Evolutionary conservation across 2,888 invertebrate genomes (phyloP).

Genomic region (Pollenia angustigena): DNA sequence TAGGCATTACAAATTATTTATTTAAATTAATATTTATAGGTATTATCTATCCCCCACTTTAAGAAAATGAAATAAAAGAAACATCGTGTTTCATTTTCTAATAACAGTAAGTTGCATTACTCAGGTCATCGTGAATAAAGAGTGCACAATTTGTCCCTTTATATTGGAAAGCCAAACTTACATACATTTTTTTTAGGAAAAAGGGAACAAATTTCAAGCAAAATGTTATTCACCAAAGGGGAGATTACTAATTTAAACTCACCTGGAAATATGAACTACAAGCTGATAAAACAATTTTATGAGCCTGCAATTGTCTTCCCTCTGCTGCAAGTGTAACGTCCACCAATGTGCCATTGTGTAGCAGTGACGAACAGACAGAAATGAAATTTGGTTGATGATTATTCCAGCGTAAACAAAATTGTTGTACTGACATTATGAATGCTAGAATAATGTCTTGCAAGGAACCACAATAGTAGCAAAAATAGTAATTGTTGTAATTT

Average conservation of each 20-base stretch:
- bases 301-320: conserved; percentile 93
- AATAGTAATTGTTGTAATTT: background rate
- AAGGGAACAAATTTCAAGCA: too few relatives aligned
- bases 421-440: conserved; percentile 88
- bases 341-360: conserved; percentile 93
- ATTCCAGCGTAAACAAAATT: conserved; percentile 94
- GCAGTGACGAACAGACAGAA: conserved; percentile 92
- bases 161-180: too few relatives aligned
- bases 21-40: too few relatives aligned
- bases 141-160: too few relatives aligned
- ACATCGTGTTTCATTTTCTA: too few relatives aligned
- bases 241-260: conserved; percentile 74
- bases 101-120: too few relatives aligned
- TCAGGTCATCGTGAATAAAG: too few relatives aligned
- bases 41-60: too few relatives aligned
- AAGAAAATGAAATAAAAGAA: too few relatives aligned
- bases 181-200: too few relatives aligned
- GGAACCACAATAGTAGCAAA: conserved; percentile 47
- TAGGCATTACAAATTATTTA: too few relatives aligned
- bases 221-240: too few relatives aligned
- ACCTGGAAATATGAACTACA: conserved; percentile 97
- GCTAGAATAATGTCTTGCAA: conserved; percentile 46
- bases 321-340: conserved; percentile 97
- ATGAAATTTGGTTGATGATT: conserved; percentile 97
- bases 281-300: conserved; percentile 95